Evolutionary conservation across 2,797 vertebrate genomes (phyloP).

Genomic region (Catamblyrhynchus diadema): DNA sequence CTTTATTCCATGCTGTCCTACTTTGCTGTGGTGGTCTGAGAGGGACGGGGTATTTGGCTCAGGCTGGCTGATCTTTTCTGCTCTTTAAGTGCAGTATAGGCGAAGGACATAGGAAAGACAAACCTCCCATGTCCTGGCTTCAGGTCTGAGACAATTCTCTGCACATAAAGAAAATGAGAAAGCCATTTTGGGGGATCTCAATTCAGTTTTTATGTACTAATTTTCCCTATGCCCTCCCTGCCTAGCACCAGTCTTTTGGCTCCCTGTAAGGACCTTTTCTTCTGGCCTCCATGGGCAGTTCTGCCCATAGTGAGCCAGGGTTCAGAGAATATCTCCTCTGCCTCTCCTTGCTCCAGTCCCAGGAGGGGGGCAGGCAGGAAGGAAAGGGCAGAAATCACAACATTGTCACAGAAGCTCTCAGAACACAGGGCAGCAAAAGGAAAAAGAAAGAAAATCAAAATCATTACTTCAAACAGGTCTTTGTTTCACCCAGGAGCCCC

Average conservation of each 20-base stretch:
- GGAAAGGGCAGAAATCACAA: neutral
- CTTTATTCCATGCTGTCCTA: neutral
- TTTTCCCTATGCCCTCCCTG: neutral
- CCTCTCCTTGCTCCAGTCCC: neutral
- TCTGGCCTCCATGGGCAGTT: neutral
- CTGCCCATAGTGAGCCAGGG: neutral
- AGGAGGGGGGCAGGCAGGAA: neutral
- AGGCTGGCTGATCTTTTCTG: neutral
- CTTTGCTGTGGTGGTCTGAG: neutral
- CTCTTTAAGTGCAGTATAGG: neutral
- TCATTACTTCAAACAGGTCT: neutral
- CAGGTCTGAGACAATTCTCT: neutral
- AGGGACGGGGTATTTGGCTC: neutral
- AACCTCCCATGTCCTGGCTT: neutral
- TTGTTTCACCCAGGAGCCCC: neutral
- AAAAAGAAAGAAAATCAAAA: neutral
- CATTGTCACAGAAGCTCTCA: fast-evolving
- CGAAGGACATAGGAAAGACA: neutral
- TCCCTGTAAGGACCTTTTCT: neutral
- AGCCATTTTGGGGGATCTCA: fast-evolving
- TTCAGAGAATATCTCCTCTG: neutral
- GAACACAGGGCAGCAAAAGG: neutral
- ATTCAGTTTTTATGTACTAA: neutral
- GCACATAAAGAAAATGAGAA: neutral
- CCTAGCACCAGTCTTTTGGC: neutral